phyloP scores from a whole-genome alignment of 2,888 invertebrate genomes.

The Bembecia ichneumoniformis region DNA sequence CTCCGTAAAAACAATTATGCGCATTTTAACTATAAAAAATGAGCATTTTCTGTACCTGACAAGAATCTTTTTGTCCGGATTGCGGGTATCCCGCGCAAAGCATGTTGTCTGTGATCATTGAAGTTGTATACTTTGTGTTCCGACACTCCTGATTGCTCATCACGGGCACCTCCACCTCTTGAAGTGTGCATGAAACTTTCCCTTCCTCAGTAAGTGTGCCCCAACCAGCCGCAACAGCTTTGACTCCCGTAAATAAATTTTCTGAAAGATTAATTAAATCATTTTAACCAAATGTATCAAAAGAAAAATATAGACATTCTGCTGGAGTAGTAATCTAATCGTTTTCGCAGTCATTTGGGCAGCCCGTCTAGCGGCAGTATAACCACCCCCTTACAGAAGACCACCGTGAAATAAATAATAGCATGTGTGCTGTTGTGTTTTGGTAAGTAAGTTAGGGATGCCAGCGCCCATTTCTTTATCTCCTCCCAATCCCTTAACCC shows the following conservation, averaged over 20 bases:
- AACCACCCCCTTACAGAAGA: too few relatives aligned
- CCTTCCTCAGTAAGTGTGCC: slow-evolving; percentile 90
- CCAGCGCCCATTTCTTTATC: too few relatives aligned
- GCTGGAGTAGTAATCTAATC: too few relatives aligned
- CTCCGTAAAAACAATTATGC: background rate
- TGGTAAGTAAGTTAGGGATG: too few relatives aligned
- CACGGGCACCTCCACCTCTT: slow-evolving; percentile 85
- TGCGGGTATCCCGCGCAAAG: slow-evolving; percentile 85
- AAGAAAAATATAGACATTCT: too few relatives aligned
- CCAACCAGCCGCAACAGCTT: slow-evolving; percentile 88
- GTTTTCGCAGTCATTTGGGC: too few relatives aligned
- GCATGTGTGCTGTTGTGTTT: too few relatives aligned
- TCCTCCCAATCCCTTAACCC: too few relatives aligned
- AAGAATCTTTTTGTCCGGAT: slow-evolving; percentile 82
- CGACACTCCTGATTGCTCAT: slow-evolving; percentile 80
- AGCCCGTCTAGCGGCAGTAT: too few relatives aligned
- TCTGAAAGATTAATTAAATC: slow-evolving; percentile 41
- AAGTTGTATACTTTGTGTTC: slow-evolving; percentile 83
- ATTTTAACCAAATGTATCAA: too few relatives aligned
- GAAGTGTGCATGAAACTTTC: slow-evolving; percentile 84
- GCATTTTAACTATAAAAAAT: background rate
- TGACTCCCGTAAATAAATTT: slow-evolving; percentile 79
- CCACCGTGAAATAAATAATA: too few relatives aligned
- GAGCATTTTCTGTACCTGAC: slow-evolving; percentile 74
- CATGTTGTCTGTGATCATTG: slow-evolving; percentile 92